A percentile compares a stretch with the other conserved stretches of the same genome.
These are phyloP conservation scores for Bugulina stolonifera DNA, from an alignment of 2,888 invertebrate species.

Conservation along the genomic window DNA sequence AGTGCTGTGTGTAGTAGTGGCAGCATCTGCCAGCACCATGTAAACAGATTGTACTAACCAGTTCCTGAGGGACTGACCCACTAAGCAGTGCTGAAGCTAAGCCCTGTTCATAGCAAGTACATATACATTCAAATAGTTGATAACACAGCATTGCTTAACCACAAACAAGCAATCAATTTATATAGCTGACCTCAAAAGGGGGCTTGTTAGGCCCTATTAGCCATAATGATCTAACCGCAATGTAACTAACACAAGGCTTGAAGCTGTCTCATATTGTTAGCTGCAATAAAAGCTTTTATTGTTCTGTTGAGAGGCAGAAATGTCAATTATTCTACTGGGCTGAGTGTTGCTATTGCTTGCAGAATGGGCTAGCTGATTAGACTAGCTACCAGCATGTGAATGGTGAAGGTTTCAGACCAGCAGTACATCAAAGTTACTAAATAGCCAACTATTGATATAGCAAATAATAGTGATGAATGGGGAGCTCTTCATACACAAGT, in stretches of 20 bases:
- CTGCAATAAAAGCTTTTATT: constrained; percentile 23
- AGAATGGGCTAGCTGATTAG: background rate
- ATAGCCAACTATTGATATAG: too few relatives aligned
- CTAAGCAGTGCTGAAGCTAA: too few relatives aligned
- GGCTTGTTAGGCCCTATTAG: constrained; percentile 26
- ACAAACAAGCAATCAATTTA: constrained; percentile 25
- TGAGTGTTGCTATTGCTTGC: constrained; percentile 23
- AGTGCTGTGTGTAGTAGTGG: too few relatives aligned
- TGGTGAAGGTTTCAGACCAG: too few relatives aligned
- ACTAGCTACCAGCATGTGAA: too few relatives aligned
- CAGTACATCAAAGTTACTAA: too few relatives aligned
- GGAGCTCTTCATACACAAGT: too few relatives aligned
- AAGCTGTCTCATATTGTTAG: constrained; percentile 6
- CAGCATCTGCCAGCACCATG: too few relatives aligned
- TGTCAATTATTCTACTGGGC: constrained; percentile 2
- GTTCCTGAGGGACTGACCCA: too few relatives aligned
- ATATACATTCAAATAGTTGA: constrained; percentile 22
- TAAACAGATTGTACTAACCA: too few relatives aligned
- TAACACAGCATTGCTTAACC: constrained; percentile 12
- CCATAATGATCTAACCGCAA: constrained; percentile 24
- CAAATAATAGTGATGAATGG: too few relatives aligned
- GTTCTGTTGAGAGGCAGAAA: background rate
- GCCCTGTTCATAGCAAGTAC: constrained; percentile 8
- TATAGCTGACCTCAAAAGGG: constrained; percentile 21
- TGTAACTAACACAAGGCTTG: background rate